Conservation (phyloP, 2,888 invertebrate genomes). For the Sarcophaga variegata region DNA sequence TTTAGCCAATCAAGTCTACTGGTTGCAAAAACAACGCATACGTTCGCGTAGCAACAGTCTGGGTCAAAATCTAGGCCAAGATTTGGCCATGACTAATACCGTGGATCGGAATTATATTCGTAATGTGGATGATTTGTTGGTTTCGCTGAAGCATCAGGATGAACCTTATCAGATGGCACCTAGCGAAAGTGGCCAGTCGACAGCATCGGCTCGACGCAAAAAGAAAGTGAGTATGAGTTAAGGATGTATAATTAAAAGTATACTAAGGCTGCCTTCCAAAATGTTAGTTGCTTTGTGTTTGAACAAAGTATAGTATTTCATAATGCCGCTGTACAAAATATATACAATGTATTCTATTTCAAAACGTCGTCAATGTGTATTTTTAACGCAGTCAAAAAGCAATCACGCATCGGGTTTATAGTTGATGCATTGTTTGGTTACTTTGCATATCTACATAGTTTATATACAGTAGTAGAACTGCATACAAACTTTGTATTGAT, state of each 20-base stretch:
- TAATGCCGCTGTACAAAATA: too few species aligned
- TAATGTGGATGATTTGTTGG: conserved; percentile 79
- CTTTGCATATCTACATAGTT: too few species aligned
- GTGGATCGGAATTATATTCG: conserved; percentile 76
- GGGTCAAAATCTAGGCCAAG: conserved; percentile 70
- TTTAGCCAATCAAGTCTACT: conserved; percentile 79
- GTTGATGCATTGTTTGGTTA: too few species aligned
- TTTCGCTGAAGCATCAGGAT: conserved; percentile 75
- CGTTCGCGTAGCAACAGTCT: conserved; percentile 79
- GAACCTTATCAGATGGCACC: conserved; percentile 68
- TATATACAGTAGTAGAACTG: too few species aligned
- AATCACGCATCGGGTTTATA: too few species aligned
- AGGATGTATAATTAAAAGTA: background rate
- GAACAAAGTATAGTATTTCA: too few species aligned
- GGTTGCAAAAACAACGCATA: conserved; percentile 76
- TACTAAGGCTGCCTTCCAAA: too few species aligned
- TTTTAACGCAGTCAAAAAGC: too few species aligned
- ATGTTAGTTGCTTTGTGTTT: too few species aligned
- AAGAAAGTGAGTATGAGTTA: conserved; percentile 76
- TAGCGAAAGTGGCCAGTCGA: conserved; percentile 74
- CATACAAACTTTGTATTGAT: too few species aligned
- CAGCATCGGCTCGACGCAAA: conserved; percentile 75
- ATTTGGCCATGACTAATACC: background rate
- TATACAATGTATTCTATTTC: too few species aligned
- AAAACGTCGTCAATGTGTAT: too few species aligned